Evolutionary conservation across 2,888 invertebrate species (phyloP).

Genomic region (Spodoptera exigua): DNA sequence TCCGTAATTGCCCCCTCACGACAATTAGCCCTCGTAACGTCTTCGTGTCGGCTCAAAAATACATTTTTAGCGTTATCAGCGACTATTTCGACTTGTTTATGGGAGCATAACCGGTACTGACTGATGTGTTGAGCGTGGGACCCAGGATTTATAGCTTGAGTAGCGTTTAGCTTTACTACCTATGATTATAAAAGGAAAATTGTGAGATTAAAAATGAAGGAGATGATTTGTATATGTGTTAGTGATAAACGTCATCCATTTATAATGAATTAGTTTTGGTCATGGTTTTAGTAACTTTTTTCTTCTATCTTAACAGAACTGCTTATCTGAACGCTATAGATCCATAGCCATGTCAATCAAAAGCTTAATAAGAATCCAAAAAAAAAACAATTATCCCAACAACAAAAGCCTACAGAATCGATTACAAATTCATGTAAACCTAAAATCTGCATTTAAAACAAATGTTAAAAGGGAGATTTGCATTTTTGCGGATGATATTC

Average conservation of each 20-base stretch:
- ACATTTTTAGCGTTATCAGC: slow-evolving; percentile 66
- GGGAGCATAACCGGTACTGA: slow-evolving; percentile 44
- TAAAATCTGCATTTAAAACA: slow-evolving; percentile 43
- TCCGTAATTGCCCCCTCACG: slow-evolving; percentile 70
- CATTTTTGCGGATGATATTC: slow-evolving; percentile 40
- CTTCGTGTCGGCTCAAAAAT: slow-evolving; percentile 71
- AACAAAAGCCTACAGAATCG: slow-evolving; percentile 19
- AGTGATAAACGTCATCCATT: too few species aligned
- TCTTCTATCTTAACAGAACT: too few species aligned
- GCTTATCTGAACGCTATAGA: background rate
- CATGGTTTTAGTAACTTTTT: too few species aligned
- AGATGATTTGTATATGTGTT: background rate
- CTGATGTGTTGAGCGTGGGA: slow-evolving; percentile 41
- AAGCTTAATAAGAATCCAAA: background rate
- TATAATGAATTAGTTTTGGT: too few species aligned
- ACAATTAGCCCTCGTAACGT: slow-evolving; percentile 76
- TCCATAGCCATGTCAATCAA: slow-evolving; percentile 19
- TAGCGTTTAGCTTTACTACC: slow-evolving; percentile 5
- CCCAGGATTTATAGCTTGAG: slow-evolving; percentile 20
- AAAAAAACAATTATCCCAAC: slow-evolving; percentile 6
- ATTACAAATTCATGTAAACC: slow-evolving; percentile 30
- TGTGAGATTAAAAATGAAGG: background rate
- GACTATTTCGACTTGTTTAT: slow-evolving; percentile 56
- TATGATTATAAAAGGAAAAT: slow-evolving; percentile 14
- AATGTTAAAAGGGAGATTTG: slow-evolving; percentile 35